Conservation (phyloP, 2,797 vertebrate species). For the Phaenicophaeus curvirostris region DNA sequence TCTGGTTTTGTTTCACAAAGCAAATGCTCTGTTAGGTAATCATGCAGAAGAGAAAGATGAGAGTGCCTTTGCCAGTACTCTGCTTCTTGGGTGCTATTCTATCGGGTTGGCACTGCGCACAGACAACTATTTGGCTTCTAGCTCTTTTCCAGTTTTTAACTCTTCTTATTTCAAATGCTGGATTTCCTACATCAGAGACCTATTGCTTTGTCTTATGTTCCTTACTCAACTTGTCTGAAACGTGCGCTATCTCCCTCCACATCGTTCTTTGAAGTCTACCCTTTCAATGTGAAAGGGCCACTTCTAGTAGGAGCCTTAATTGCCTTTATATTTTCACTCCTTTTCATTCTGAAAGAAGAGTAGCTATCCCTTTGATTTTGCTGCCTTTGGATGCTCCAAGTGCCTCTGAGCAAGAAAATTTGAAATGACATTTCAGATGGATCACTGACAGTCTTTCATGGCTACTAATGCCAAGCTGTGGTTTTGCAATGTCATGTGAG, state of each 20-base stretch:
- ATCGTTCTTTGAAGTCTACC: background rate
- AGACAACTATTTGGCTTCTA: background rate
- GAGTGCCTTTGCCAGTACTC: background rate
- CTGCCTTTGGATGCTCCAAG: background rate
- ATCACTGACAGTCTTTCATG: background rate
- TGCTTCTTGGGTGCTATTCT: background rate
- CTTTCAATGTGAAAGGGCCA: background rate
- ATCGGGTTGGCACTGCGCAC: background rate
- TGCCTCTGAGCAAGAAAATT: background rate
- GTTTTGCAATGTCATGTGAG: background rate
- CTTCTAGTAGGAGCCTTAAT: background rate
- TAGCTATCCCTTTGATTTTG: constrained; percentile 26
- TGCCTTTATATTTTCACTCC: background rate
- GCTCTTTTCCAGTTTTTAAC: background rate
- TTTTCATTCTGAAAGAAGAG: background rate
- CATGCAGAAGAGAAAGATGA: background rate
- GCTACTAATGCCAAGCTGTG: background rate
- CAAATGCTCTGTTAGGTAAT: background rate
- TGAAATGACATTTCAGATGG: background rate
- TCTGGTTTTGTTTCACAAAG: background rate
- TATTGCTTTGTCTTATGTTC: background rate
- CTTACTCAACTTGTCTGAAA: background rate
- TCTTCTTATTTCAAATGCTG: background rate
- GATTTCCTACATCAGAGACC: background rate
- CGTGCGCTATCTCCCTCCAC: background rate